Evolutionary conservation across 2,888 invertebrate genomes (phyloP).

Genomic region (Pachycephus smyrnensis): DNA sequence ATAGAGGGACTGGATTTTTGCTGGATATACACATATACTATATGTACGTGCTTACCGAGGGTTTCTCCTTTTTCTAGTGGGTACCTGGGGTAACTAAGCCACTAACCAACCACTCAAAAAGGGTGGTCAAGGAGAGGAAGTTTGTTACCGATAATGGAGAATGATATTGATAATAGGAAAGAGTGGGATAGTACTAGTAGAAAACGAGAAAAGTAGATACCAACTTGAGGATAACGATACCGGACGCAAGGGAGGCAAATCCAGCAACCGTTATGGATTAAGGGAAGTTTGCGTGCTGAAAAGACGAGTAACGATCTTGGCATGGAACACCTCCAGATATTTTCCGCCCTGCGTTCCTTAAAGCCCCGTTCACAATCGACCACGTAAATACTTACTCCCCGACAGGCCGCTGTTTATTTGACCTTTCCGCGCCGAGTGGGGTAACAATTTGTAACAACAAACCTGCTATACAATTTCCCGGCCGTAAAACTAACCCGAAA

Average conservation of each 20-base stretch:
- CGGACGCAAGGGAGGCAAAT: not conserved
- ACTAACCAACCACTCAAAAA: not conserved
- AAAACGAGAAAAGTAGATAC: not conserved
- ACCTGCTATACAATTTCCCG: conserved; percentile 40
- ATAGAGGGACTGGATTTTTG: conserved; percentile 30
- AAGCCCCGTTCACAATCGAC: conserved; percentile 6
- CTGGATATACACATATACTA: not conserved
- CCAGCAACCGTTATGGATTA: not conserved
- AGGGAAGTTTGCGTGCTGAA: not conserved
- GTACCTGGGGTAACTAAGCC: not conserved
- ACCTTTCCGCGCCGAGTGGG: conserved; percentile 27
- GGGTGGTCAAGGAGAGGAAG: not conserved
- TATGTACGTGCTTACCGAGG: not conserved
- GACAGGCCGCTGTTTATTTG: conserved; percentile 28
- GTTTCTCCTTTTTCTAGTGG: not conserved
- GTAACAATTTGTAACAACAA: conserved; percentile 52
- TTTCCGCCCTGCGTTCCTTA: not conserved
- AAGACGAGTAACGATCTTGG: not conserved
- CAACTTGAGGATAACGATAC: not conserved
- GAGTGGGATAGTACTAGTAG: not conserved
- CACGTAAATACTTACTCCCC: not conserved
- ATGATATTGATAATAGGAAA: not conserved
- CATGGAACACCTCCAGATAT: not conserved
- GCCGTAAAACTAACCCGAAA: conserved; percentile 33
- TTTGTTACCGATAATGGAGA: not conserved